These are phyloP conservation scores for Nycticebus coucang DNA, from an alignment of 2,113 vertebrate genomes.

Conservation along the genomic window DNA sequence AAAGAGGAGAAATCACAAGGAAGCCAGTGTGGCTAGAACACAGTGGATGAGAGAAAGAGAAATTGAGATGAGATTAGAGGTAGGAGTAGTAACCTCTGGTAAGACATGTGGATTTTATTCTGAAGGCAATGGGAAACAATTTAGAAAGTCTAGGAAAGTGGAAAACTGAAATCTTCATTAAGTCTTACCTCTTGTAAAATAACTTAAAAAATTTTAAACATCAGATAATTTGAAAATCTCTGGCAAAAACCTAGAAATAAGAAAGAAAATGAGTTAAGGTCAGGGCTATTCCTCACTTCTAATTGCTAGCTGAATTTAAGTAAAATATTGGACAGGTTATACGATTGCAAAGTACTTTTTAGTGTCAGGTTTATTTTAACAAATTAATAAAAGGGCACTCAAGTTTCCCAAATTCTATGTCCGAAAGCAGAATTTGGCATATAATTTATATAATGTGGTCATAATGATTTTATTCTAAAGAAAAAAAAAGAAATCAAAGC, in stretches of 20 bases:
- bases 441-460: background rate
- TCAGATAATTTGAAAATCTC: conserved; percentile 22
- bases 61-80: background rate
- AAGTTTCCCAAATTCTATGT: background rate
- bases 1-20: background rate
- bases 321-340: background rate
- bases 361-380: background rate
- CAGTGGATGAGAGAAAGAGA: background rate
- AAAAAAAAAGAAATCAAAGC: background rate
- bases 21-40: background rate
- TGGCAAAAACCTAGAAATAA: background rate
- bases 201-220: background rate
- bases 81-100: background rate
- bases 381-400: background rate
- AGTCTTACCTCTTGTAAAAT: background rate
- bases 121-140: background rate
- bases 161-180: background rate
- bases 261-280: background rate
- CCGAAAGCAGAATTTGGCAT: background rate
- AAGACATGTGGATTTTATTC: background rate
- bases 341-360: background rate
- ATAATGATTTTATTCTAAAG: conserved; percentile 11
- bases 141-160: background rate
- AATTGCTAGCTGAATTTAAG: conserved; percentile 1
- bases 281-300: background rate